phyloP scores from a whole-genome alignment of 2,888 invertebrate species.

The Hypomecis atomaria region DNA sequence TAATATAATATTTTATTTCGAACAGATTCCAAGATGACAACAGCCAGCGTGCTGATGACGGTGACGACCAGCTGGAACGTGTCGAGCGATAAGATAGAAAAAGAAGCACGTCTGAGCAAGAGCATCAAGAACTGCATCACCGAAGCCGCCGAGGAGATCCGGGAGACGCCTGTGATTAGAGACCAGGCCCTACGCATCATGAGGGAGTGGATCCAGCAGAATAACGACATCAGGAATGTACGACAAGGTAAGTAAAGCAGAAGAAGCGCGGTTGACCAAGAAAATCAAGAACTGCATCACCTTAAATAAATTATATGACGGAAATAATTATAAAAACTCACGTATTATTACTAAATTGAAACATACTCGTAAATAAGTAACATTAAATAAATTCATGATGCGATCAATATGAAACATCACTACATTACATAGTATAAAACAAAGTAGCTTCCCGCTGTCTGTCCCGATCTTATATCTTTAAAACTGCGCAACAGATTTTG shows the following conservation, averaged over 20 bases:
- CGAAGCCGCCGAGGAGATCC: constrained; percentile 87
- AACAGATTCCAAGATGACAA: constrained; percentile 62
- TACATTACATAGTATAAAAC: too few species aligned
- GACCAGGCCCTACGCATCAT: constrained; percentile 87
- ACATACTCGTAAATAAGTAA: too few species aligned
- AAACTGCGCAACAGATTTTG: too few species aligned
- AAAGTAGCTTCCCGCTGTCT: too few species aligned
- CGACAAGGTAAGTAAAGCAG: constrained; percentile 79
- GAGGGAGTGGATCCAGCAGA: constrained; percentile 88
- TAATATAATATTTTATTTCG: not conserved
- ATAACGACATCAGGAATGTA: constrained; percentile 88
- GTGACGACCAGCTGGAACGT: constrained; percentile 71
- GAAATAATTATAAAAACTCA: too few species aligned
- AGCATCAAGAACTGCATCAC: constrained; percentile 58
- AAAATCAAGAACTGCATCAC: too few species aligned
- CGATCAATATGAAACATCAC: too few species aligned
- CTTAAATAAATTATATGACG: too few species aligned
- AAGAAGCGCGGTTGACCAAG: too few species aligned
- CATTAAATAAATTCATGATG: too few species aligned
- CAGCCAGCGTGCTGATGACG: constrained; percentile 72
- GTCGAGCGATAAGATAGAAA: constrained; percentile 65
- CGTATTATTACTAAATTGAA: too few species aligned
- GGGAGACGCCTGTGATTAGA: constrained; percentile 87
- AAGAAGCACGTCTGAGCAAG: constrained; percentile 57
- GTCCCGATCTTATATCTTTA: too few species aligned